phyloP scores from a whole-genome alignment of 1,140 invertebrate genomes.

The Hesperophylax magnus region DNA sequence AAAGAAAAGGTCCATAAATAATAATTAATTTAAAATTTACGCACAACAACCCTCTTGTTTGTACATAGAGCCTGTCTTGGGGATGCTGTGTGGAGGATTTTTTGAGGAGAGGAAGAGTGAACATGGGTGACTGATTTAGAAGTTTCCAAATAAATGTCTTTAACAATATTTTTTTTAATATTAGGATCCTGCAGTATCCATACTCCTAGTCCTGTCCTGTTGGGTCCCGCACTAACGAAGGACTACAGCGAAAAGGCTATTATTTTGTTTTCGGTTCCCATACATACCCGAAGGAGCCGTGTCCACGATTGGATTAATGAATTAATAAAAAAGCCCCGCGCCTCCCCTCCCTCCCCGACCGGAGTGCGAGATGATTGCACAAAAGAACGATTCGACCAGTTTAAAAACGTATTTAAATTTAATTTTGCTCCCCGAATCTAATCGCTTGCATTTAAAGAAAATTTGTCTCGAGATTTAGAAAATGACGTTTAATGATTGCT shows the following conservation, averaged over 20 bases:
- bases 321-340: background rate
- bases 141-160: too few relatives aligned
- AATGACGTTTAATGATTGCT: background rate
- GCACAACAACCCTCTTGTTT: too few relatives aligned
- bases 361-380: conserved; percentile 23
- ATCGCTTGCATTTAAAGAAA: background rate
- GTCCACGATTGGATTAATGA: background rate
- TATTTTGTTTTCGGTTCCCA: conserved; percentile 32
- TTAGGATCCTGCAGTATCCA: too few relatives aligned
- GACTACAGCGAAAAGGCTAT: background rate
- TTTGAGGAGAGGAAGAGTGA: too few relatives aligned
- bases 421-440: conserved; percentile 3
- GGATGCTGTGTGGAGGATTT: too few relatives aligned
- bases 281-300: background rate
- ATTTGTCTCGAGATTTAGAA: background rate
- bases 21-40: too few relatives aligned
- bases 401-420: background rate
- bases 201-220: too few relatives aligned
- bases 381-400: background rate
- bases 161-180: too few relatives aligned
- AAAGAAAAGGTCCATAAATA: too few relatives aligned
- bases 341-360: background rate
- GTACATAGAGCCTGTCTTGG: too few relatives aligned
- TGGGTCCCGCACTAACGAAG: too few relatives aligned
- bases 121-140: too few relatives aligned